Evolutionary conservation across 2,797 vertebrate species (phyloP), one percentile per base, ranked within the genome.

Genomic region (Sebastes taczanowskii): DNA sequence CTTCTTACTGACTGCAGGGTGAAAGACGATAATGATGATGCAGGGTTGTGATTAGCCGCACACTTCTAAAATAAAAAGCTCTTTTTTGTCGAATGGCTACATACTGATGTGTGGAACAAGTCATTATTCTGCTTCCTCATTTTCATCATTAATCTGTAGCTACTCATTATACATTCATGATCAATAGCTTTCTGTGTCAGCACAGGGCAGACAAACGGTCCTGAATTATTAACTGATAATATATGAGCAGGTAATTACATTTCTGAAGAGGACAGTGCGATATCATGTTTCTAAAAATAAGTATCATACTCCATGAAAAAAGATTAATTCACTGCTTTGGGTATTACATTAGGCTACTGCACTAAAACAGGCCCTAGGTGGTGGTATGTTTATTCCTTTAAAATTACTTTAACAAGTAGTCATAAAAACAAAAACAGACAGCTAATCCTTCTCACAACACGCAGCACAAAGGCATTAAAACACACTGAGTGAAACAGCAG

Each of bases 161-260:
- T 75, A 74, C 56, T 87, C 64, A 89, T 91, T 89, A 83, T n/a
- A 80, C 58, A 70, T 83, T 83, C 63, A 77, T 88, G 86, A 93
- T 90, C 88, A 86, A 91, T 90, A 86, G 53, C 70, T 72, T 77
- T 85, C 65, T 77, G 55, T 84, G 81, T 85, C 91, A 82, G 77
- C 27, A 14, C 64, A 75, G 77, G 61, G 60, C 78, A 88, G 89
- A 89, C 74, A 91, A 86, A 85, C 3, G 59, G 64, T 11, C 38
- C 73, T 91, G 84, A 93, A 93, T 94, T 91, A 94, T 93, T 94
- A 81, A 94, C 62, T 68, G 38, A 86, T 88, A 82, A 90, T 78
- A 79, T 69, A 90, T 87, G 81, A 92, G 84, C 64, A 83, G 74
- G 81, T 92, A 92, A 95, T 94, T 92, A 89, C 11, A 84, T 88